Evolutionary conservation across 2,888 invertebrate species (phyloP).

Genomic region (Leucophenga maculata): DNA sequence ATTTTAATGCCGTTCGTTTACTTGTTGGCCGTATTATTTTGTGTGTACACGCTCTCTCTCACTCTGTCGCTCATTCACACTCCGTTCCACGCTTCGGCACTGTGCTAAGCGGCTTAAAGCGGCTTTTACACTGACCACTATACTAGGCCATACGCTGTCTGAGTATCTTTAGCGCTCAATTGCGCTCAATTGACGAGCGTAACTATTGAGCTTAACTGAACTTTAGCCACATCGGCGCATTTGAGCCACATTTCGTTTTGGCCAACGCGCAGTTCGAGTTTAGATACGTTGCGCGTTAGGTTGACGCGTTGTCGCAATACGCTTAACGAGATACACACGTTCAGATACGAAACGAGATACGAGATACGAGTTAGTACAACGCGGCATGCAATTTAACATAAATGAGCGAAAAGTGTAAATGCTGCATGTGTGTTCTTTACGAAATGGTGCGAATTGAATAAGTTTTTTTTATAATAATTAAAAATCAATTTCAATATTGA

Average conservation of each 20-base stretch:
- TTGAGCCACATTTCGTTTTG: constrained; percentile 23
- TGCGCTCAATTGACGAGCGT: too few relatives aligned
- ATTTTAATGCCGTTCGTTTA: background rate
- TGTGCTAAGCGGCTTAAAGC: constrained; percentile 28
- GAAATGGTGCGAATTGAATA: background rate
- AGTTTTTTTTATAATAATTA: background rate
- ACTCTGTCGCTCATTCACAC: too few relatives aligned
- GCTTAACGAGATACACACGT: too few relatives aligned
- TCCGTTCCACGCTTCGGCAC: too few relatives aligned
- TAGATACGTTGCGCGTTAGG: constrained; percentile 56
- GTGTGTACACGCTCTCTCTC: background rate
- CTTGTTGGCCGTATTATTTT: constrained; percentile 11
- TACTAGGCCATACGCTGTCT: too few relatives aligned
- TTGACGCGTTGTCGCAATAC: constrained; percentile 4
- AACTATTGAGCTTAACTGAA: too few relatives aligned
- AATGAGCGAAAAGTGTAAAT: too few relatives aligned
- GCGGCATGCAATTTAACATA: too few relatives aligned
- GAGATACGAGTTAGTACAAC: background rate
- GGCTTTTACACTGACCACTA: constrained; percentile 13
- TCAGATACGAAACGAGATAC: too few relatives aligned
- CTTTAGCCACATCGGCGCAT: background rate
- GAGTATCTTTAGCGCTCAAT: too few relatives aligned
- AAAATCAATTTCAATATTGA: background rate
- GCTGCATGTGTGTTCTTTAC: too few relatives aligned
- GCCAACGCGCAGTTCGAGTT: constrained; percentile 49